These are phyloP conservation scores for Octomys mimax DNA, from an alignment of 2,797 vertebrate species.

Conservation along the genomic window DNA sequence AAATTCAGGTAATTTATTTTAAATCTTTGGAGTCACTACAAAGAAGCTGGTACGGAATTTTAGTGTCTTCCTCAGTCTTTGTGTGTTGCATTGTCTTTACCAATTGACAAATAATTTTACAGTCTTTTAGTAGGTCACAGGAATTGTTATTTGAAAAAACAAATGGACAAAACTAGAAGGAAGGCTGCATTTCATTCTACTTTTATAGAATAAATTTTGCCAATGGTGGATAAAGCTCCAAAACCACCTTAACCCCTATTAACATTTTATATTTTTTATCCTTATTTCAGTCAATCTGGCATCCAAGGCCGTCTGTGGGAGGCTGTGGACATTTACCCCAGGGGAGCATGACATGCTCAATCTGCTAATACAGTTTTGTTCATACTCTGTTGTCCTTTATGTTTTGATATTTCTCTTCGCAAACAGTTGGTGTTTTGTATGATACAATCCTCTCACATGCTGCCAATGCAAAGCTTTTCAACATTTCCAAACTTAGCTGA, in stretches of 20 bases:
- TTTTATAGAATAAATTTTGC: neutral
- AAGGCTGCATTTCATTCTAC: neutral
- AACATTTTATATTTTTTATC: neutral
- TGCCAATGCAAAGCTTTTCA: neutral
- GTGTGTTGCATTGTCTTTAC: neutral
- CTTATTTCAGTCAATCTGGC: neutral
- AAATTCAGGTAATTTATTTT: neutral
- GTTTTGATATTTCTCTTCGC: neutral
- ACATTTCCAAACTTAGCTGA: neutral
- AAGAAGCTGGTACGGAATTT: neutral
- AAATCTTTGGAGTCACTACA: neutral
- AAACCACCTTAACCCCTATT: neutral
- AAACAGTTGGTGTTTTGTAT: neutral
- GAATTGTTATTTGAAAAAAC: neutral
- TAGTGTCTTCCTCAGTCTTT: neutral
- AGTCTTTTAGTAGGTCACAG: neutral
- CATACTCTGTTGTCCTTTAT: neutral
- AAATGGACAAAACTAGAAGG: neutral
- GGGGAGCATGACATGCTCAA: neutral
- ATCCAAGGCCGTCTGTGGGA: neutral
- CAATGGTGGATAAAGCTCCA: neutral
- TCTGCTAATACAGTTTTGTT: neutral
- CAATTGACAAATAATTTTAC: neutral
- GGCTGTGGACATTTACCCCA: neutral
- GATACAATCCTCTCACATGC: neutral